phyloP scores from a whole-genome alignment of 2,113 vertebrate species.

The Corythornis madagascariensis region DNA sequence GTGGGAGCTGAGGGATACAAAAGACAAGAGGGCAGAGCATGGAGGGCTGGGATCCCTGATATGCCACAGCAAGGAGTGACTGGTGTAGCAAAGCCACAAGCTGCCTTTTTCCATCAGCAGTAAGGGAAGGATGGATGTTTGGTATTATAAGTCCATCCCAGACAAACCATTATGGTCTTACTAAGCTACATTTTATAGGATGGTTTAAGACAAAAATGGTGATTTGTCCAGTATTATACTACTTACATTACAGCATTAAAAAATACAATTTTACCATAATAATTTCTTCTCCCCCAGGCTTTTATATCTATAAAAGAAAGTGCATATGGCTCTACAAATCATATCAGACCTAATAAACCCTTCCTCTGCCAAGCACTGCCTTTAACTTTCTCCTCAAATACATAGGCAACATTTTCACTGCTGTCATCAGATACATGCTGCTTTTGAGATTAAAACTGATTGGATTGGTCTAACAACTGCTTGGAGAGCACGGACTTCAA shows the following conservation, averaged over 20 bases:
- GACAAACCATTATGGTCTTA: conserved; percentile 23
- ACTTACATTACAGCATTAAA: conserved; percentile 44
- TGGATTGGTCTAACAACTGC: not conserved
- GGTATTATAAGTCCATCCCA: not conserved
- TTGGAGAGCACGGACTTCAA: not conserved
- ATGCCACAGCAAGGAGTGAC: not conserved
- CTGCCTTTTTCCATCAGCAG: not conserved
- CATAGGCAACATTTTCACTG: not conserved
- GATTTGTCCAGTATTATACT: conserved; percentile 34
- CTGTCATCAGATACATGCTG: not conserved
- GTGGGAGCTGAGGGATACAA: accelerated
- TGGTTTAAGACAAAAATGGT: conserved; percentile 21
- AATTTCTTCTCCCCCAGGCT: conserved; percentile 28
- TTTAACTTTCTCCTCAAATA: conserved; percentile 33
- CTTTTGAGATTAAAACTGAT: conserved; percentile 25
- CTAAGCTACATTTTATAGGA: conserved; percentile 4
- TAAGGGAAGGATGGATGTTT: not conserved
- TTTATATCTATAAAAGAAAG: conserved; percentile 47
- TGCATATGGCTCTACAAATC: conserved; percentile 61
- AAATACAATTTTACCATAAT: conserved; percentile 42
- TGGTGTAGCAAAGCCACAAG: not conserved
- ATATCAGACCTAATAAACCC: conserved; percentile 48
- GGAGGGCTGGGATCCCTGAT: accelerated
- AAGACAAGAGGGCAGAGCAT: not conserved
- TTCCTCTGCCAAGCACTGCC: conserved; percentile 10